Conservation (phyloP, 2,888 invertebrate genomes). For the Caenorhabditis panamensis region DNA sequence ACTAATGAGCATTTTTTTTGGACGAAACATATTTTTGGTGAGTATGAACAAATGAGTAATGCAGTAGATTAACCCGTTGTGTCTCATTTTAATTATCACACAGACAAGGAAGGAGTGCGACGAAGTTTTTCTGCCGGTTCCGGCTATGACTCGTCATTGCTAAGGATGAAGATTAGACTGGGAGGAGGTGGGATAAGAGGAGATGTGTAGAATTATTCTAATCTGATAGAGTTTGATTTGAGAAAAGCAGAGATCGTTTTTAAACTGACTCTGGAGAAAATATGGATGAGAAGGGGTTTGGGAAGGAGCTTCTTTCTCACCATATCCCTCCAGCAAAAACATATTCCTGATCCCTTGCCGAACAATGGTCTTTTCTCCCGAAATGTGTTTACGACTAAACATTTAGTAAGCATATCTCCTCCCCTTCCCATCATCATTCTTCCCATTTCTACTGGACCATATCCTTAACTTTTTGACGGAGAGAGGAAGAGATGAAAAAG, state of each 20-base stretch:
- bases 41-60: conserved; percentile 39
- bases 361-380: conserved; percentile 37
- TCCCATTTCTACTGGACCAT: conserved; percentile 6
- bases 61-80: conserved; percentile 23
- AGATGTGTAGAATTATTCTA: background rate
- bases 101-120: background rate
- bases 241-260: background rate
- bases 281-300: no score
- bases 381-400: conserved; percentile 31
- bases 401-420: conserved; percentile 5
- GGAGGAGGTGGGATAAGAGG: background rate
- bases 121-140: background rate
- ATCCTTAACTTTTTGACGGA: conserved; percentile 7
- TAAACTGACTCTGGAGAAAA: no score
- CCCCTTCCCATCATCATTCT: conserved; percentile 10
- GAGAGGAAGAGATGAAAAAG: background rate
- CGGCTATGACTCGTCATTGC: conserved; percentile 1
- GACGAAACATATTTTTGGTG: background rate
- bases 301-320: no score
- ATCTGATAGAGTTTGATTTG: background rate
- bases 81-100: background rate
- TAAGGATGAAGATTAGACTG: background rate
- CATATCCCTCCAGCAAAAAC: conserved; percentile 9
- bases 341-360: conserved; percentile 23
- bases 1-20: conserved; percentile 12